These are phyloP conservation scores for Tachina fera DNA, from an alignment of 2,888 invertebrate genomes.

Conservation along the genomic window DNA sequence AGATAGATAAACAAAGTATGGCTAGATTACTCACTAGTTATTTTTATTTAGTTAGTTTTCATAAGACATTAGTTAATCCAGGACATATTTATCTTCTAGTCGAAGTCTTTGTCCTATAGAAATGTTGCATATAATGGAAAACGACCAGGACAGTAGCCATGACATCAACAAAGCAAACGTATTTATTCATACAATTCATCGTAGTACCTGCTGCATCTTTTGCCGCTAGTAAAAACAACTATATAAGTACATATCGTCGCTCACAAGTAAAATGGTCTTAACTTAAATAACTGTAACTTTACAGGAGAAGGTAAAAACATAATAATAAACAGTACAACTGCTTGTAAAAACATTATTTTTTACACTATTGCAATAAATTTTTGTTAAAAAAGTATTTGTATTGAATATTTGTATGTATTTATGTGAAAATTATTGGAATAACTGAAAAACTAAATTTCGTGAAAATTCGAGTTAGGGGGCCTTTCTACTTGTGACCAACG, in stretches of 20 bases:
- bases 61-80: slow-evolving; percentile 63
- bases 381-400: too few species aligned
- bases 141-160: not conserved
- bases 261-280: too few species aligned
- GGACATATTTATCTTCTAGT: slow-evolving; percentile 4
- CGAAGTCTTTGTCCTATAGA: slow-evolving; percentile 4
- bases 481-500: too few species aligned
- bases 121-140: slow-evolving; percentile 45
- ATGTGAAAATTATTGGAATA: too few species aligned
- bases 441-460: too few species aligned
- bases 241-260: not conserved
- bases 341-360: too few species aligned
- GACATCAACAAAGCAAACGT: slow-evolving; percentile 18
- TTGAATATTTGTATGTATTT: too few species aligned
- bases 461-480: too few species aligned
- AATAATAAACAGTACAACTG: too few species aligned
- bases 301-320: too few species aligned
- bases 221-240: slow-evolving; percentile 12
- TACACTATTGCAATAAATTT: too few species aligned
- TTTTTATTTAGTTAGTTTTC: slow-evolving; percentile 45
- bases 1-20: slow-evolving; percentile 30
- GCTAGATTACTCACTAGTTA: not conserved
- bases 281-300: too few species aligned
- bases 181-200: slow-evolving; percentile 33
- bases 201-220: slow-evolving; percentile 41